Conservation (phyloP, 2,888 invertebrate genomes). For the Nasonia oneida region DNA sequence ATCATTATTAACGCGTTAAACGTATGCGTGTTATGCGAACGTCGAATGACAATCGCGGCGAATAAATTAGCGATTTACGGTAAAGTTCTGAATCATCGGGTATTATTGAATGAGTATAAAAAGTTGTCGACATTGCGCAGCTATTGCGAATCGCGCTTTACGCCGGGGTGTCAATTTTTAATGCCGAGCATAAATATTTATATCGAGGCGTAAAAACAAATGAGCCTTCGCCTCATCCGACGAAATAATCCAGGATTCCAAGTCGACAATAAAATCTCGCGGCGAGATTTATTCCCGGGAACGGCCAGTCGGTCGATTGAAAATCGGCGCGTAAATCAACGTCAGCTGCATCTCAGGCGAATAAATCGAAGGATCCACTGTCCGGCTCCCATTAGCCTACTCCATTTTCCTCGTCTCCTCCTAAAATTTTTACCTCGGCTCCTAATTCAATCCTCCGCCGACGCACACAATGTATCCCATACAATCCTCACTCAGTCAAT, state of each 20-base stretch:
- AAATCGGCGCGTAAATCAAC: too few species aligned
- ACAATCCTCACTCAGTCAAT: not conserved
- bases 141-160: conserved; percentile 3
- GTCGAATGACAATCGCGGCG: conserved; percentile 24
- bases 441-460: not conserved
- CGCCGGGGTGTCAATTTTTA: not conserved
- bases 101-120: conserved; percentile 35
- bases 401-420: conserved; percentile 1
- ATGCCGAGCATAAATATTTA: not conserved
- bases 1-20: conserved; percentile 29
- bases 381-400: not conserved
- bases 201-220: not conserved
- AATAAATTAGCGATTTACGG: conserved; percentile 38
- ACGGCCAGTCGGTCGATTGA: not conserved
- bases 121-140: not conserved
- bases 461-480: not conserved
- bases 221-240: not conserved
- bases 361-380: not conserved
- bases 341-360: too few species aligned
- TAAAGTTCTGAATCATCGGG: conserved; percentile 27
- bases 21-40: not conserved
- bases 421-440: not conserved
- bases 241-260: not conserved
- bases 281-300: not conserved
- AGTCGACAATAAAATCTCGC: not conserved